Base-by-base conservation (phyloP, 2,888 invertebrate species). In the Apotomis capreana region DNA sequence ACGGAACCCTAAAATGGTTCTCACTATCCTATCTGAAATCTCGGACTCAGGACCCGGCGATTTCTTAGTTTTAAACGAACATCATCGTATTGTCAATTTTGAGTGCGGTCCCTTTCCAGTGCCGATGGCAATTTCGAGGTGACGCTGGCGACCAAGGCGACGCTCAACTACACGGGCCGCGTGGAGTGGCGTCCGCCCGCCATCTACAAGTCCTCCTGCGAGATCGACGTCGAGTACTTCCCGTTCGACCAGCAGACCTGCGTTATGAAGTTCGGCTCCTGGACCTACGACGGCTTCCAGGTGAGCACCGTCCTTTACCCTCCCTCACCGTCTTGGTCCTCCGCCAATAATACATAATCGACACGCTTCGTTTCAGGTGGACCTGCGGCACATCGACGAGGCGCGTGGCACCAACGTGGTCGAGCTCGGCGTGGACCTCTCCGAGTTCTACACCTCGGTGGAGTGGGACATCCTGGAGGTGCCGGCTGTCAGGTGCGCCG, bases 381-480 rank as follows among this genome's bases (percentile, higher is more conserved):
- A 98, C 90, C 92, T 98, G 85, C 95, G 98, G 81, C 98, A 98
- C 88, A 97, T 97, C 95, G 98, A 98, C 90, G 98, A 98, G 91
- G 96, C 96, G 83, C 95, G 95, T 78, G 97, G 97, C 82, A 97
- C 97, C 87, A 97, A 97, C 89, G 94, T 97, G 76, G 98, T 98
- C 79, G 98, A 97, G 85, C 96, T 98, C 76, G 99, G 99, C 75
- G 98, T 99, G 77, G 99, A 99, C 92, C 95, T 99, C 79, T 97
- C 98, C 78, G 99, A 99, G 94, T 99, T 99, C 94, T 99, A 99
- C 94, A 98, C 97, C 91, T 98, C 98, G 78, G 99, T 99, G 75
- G 99, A 99, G 94, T 99, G 99, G 99, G 99, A 99, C 93, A 98
- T 99, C 84, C 94, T 99, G 76, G 98, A 98, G 94, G 99, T 99